Percentiles rank a stretch among this genome's conserved stretches.
These are phyloP conservation scores for Columba janthina DNA, from an alignment of 2,113 vertebrate species.

Conservation along the genomic window DNA sequence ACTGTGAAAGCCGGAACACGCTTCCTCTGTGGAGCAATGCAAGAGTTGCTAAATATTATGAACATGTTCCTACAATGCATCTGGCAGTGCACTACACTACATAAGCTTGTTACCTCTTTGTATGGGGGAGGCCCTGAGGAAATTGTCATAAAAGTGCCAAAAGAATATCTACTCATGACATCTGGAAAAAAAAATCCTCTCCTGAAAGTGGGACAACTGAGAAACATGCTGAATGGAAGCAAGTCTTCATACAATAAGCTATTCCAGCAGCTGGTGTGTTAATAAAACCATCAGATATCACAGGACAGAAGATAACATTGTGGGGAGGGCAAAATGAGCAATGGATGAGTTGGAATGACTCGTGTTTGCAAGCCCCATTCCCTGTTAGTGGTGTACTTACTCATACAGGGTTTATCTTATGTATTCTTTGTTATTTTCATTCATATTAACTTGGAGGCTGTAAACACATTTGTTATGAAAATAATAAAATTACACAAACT, in stretches of 20 bases:
- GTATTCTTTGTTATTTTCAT: slow-evolving; percentile 9
- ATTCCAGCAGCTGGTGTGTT: not conserved
- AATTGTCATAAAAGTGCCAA: not conserved
- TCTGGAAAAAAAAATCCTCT: not conserved
- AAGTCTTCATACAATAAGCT: not conserved
- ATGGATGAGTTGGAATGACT: not conserved
- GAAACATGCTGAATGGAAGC: not conserved
- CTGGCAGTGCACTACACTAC: not conserved
- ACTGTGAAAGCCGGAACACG: not conserved
- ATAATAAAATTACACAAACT: not conserved
- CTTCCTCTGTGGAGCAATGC: not conserved
- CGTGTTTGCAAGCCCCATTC: not conserved
- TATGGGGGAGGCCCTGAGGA: not conserved
- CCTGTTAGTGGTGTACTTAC: not conserved
- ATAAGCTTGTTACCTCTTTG: not conserved
- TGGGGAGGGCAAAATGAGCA: not conserved
- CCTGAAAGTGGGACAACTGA: not conserved
- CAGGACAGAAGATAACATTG: not conserved
- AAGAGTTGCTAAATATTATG: slow-evolving; percentile 16
- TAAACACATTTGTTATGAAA: slow-evolving; percentile 55
- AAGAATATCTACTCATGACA: not conserved
- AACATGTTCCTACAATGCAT: not conserved
- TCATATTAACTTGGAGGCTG: slow-evolving; percentile 34
- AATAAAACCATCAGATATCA: not conserved
- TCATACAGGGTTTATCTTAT: slow-evolving; percentile 1